phyloP scores from a whole-genome alignment of 2,888 invertebrate species.

The Anaspis maculata region DNA sequence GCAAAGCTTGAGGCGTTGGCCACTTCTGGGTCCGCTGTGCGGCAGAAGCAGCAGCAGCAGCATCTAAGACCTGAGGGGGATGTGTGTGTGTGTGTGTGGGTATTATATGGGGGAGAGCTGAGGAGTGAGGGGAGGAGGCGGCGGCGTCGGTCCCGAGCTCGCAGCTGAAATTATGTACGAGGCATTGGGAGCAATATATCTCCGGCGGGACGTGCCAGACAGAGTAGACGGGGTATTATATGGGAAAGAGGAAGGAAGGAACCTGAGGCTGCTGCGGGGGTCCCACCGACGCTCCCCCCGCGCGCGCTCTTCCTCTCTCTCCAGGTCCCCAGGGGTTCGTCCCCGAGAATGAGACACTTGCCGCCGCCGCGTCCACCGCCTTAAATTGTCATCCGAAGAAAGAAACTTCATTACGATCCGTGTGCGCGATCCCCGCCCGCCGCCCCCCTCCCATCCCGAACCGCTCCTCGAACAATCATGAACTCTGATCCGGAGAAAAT shows the following conservation, averaged over 20 bases:
- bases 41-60: too few species aligned
- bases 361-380: conserved; percentile 32
- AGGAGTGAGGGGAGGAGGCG: conserved; percentile 19
- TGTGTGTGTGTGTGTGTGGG: not conserved
- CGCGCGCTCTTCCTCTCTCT: conserved; percentile 17
- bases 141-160: conserved; percentile 28
- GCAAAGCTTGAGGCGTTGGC: too few species aligned
- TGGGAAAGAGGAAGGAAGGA: conserved; percentile 38
- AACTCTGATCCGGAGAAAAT: too few species aligned
- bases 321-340: conserved; percentile 39
- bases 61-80: not conserved
- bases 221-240: conserved; percentile 43
- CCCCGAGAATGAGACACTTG: conserved; percentile 41
- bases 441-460: too few species aligned
- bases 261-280: conserved; percentile 38
- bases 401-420: conserved; percentile 33
- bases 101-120: too few species aligned
- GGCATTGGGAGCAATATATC: conserved; percentile 46
- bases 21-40: too few species aligned
- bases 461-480: too few species aligned
- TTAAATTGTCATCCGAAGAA: conserved; percentile 39
- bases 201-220: conserved; percentile 44
- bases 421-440: conserved; percentile 2
- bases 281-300: too few species aligned
- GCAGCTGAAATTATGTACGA: conserved; percentile 45